Percentiles rank a stretch among this genome's conserved stretches.
phyloP scores from a whole-genome alignment of 1,140 invertebrate genomes.

The Nasonia vitripennis region DNA sequence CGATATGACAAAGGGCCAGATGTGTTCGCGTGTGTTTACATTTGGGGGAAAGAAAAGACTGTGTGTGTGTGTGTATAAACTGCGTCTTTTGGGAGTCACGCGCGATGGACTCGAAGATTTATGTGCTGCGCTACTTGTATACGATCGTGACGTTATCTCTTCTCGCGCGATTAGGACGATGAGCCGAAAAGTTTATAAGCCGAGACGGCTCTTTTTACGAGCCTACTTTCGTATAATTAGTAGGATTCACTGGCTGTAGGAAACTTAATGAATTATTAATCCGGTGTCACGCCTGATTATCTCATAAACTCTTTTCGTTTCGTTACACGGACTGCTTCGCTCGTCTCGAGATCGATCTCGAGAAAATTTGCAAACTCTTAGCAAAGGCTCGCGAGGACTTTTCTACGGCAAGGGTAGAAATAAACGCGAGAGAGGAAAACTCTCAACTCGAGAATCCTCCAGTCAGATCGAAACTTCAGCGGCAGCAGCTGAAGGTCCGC shows the following conservation, averaged over 20 bases:
- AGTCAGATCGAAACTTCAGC: constrained; percentile 22
- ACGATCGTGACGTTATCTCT: not conserved
- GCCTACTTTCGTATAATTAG: not conserved
- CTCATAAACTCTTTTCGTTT: no score
- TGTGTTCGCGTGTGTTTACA: constrained; percentile 24
- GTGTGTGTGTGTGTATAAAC: not conserved
- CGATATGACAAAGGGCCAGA: constrained; percentile 29
- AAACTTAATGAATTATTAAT: no score
- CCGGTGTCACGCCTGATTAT: no score
- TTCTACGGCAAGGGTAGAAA: not conserved
- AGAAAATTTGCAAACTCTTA: not conserved
- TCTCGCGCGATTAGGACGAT: not conserved
- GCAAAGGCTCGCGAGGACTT: not conserved
- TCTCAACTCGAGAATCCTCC: not conserved
- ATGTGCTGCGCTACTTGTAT: not conserved
- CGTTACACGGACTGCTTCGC: no score
- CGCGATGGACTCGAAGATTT: constrained; percentile 25
- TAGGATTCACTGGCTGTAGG: not conserved
- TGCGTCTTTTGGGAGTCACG: not conserved
- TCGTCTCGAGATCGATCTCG: not conserved
- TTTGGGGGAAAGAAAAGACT: not conserved
- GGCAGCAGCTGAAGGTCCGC: not conserved
- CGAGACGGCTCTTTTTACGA: not conserved
- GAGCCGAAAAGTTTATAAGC: not conserved
- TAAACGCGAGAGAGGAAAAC: not conserved